Percentiles rank a stretch among this genome's conserved stretches.
Evolutionary conservation across 23 tunicate genomes (phyloP).

Genomic region (Halocynthia roretzi): DNA sequence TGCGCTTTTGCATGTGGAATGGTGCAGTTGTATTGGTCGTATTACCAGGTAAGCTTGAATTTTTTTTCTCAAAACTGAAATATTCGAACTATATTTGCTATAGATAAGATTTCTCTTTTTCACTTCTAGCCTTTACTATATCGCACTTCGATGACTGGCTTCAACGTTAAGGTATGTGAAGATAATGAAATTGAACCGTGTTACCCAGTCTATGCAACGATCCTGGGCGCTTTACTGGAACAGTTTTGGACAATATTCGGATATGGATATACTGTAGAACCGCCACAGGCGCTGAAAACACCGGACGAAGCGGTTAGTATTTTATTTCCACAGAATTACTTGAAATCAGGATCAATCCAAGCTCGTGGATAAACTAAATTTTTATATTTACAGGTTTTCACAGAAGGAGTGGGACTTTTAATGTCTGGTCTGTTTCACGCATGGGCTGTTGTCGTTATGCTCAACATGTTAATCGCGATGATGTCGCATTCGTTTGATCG

Average conservation of each 20-base stretch:
- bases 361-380: not conserved
- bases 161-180: too few species aligned
- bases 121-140: too few species aligned
- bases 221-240: constrained; percentile 34
- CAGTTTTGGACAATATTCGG: constrained; percentile 71
- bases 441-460: constrained; percentile 76
- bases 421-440: constrained; percentile 51
- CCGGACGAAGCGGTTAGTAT: not conserved
- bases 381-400: constrained; percentile 17
- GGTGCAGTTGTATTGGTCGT: constrained; percentile 66
- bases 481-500: constrained; percentile 74
- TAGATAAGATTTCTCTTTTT: too few species aligned
- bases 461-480: constrained; percentile 68
- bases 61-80: too few species aligned
- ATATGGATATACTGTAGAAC: constrained; percentile 46
- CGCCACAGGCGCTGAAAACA: constrained; percentile 25
- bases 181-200: constrained; percentile 9
- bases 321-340: too few species aligned
- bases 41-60: constrained; percentile 19
- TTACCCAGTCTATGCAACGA: constrained; percentile 37
- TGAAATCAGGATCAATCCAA: not conserved
- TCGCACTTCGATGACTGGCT: too few species aligned
- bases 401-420: constrained; percentile 21
- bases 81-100: too few species aligned
- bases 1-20: constrained; percentile 47